phyloP scores from a whole-genome alignment of 2,113 vertebrate genomes.

The Sturnira hondurensis region DNA sequence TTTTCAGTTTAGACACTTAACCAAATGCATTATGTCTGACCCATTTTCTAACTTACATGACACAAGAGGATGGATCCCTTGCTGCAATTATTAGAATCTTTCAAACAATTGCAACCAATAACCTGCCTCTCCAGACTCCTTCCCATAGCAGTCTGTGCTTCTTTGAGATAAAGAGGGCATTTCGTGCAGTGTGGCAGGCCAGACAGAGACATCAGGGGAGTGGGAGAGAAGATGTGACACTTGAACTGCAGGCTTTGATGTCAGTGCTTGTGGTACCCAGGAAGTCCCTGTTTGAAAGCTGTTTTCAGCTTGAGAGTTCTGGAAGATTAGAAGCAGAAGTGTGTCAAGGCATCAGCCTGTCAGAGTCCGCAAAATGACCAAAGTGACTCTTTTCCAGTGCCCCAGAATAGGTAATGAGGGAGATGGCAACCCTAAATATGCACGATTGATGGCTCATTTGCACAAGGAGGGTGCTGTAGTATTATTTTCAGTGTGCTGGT shows the following conservation, averaged over 20 bases:
- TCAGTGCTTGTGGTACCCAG: not conserved
- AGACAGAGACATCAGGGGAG: not conserved
- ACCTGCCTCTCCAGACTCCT: conserved; percentile 2
- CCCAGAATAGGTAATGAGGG: not conserved
- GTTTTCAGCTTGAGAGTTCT: conserved; percentile 15
- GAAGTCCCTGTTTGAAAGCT: conserved; percentile 31
- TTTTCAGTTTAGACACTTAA: conserved; percentile 81
- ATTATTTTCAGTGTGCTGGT: not conserved
- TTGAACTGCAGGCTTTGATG: conserved; percentile 45
- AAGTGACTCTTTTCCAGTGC: not conserved
- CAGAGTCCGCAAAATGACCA: not conserved
- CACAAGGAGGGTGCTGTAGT: not conserved
- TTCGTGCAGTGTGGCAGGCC: conserved; percentile 9
- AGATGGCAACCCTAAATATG: not conserved
- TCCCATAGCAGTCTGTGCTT: conserved; percentile 36
- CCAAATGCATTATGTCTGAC: conserved; percentile 77
- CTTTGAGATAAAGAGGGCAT: not conserved
- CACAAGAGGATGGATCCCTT: conserved; percentile 55
- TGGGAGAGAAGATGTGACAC: not conserved
- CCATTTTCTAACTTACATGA: conserved; percentile 71
- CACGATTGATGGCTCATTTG: not conserved
- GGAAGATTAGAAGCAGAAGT: not conserved
- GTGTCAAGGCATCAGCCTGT: not conserved
- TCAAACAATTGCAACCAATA: conserved; percentile 66
- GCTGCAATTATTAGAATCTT: conserved; percentile 65